These are phyloP conservation scores for Drosophila algonquin DNA, from an alignment of 2,888 invertebrate genomes.

Conservation along the genomic window DNA sequence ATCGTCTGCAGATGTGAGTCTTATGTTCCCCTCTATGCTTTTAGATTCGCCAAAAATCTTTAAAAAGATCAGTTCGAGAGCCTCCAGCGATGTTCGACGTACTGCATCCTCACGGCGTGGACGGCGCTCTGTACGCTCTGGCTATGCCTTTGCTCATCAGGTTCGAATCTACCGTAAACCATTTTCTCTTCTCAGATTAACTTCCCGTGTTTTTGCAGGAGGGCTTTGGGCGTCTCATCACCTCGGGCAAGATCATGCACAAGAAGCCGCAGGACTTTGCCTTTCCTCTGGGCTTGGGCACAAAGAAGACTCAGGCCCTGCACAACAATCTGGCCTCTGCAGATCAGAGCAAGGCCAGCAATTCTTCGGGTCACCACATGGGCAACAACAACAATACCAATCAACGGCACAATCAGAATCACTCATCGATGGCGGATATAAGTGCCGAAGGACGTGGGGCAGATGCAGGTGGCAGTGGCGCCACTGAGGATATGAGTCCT, in stretches of 20 bases:
- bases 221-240: conserved; percentile 98
- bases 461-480: conserved; percentile 46
- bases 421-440: conserved; percentile 77
- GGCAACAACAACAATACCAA: conserved; percentile 72
- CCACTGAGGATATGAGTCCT: conserved; percentile 82
- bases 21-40: not conserved
- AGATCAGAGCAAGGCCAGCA: conserved; percentile 44
- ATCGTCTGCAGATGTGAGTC: not conserved
- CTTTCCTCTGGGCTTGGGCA: conserved; percentile 87
- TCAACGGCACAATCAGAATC: conserved; percentile 65
- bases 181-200: not conserved
- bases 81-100: conserved; percentile 91
- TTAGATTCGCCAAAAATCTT: conserved; percentile 92
- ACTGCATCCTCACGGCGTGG: conserved; percentile 95
- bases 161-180: conserved; percentile 48
- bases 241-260: conserved; percentile 97
- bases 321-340: conserved; percentile 58
- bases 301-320: conserved; percentile 81
- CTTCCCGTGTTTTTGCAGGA: conserved; percentile 84
- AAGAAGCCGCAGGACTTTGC: conserved; percentile 93
- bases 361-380: conserved; percentile 38
- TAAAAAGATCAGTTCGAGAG: conserved; percentile 88
- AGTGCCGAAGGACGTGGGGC: conserved; percentile 52
- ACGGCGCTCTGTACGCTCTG: conserved; percentile 95
- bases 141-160: conserved; percentile 99